These are phyloP conservation scores for Lucilia sericata DNA, from an alignment of 1,140 invertebrate genomes.

Conservation along the genomic window DNA sequence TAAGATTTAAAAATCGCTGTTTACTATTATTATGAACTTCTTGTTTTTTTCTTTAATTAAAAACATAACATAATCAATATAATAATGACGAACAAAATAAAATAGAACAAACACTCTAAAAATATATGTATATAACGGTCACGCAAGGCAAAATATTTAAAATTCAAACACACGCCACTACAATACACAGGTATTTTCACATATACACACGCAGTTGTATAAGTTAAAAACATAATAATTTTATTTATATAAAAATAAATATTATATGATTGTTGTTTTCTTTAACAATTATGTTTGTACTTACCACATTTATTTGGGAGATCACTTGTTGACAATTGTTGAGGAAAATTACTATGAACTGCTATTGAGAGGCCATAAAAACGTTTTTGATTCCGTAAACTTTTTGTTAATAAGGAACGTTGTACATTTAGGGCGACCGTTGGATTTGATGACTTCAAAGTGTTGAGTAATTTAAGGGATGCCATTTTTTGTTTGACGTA, in stretches of 20 bases:
- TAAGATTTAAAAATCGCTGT: neutral
- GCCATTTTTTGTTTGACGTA: neutral
- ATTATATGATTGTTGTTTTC: neutral
- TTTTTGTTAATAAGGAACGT: neutral
- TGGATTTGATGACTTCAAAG: neutral
- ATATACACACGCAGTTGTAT: neutral
- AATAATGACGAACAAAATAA: neutral
- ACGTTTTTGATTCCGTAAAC: constrained; percentile 3
- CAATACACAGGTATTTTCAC: neutral
- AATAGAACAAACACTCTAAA: constrained; percentile 2
- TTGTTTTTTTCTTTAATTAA: neutral
- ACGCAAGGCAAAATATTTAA: neutral
- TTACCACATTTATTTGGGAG: neutral
- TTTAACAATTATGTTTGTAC: neutral
- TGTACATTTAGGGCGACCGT: neutral
- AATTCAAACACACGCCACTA: neutral
- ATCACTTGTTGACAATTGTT: neutral
- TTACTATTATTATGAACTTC: neutral
- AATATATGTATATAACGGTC: constrained; percentile 7
- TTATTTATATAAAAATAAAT: neutral
- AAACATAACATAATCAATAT: neutral
- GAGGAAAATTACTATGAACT: neutral
- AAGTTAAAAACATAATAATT: neutral
- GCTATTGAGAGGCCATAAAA: neutral
- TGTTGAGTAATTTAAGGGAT: constrained; percentile 14